Evolutionary conservation across 1,140 invertebrate genomes (phyloP), one percentile per base, ranked within the genome.

Genomic region (Pogonomyrmex californicus): DNA sequence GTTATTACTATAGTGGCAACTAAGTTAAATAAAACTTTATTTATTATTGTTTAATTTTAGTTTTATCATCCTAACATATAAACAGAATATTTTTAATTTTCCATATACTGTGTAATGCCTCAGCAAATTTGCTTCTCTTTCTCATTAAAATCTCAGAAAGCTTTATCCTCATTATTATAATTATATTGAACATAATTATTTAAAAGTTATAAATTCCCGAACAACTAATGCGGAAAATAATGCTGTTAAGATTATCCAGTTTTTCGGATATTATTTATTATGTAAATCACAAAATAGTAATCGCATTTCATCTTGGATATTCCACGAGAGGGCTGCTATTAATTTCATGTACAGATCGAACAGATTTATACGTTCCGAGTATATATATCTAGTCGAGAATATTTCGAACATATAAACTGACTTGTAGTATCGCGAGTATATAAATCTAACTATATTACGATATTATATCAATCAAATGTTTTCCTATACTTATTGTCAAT

Each of bases 401-500:
- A 81, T 70, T 81, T 54, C 4, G 36, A 78, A 44, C 30, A 68
- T 81, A 79, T 68, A 81, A 81, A 81, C n/a, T 66, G 17, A 36
- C 36, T 51, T 4, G n/a, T 23, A 3, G n/a, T 54, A 54, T 79
- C 1, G 9, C 2, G 17, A 54, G 17, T 7, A 5, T 70, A 81
- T 44, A 70, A 70, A 68, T 68, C 36, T 68, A 41, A 56, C 1
- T 47, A 66, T 41, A 79, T 56, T 68, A 68, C 9, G 68, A 68
- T 49, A 68, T 30, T 41, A 51, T 54, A 68, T 79, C n/a, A 51
- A 79, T 66, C 33, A 17, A 3, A 30, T 23, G 33, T 65, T 66
- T 66, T 41, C 33, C 17, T 54, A 51, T 6, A 9, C 23, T 23
- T 14, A 56, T 1, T 17, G 54, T 79, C 47, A 62, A 62, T 17